Conservation (phyloP, 1,140 invertebrate species). For the Aculops lycopersici region DNA sequence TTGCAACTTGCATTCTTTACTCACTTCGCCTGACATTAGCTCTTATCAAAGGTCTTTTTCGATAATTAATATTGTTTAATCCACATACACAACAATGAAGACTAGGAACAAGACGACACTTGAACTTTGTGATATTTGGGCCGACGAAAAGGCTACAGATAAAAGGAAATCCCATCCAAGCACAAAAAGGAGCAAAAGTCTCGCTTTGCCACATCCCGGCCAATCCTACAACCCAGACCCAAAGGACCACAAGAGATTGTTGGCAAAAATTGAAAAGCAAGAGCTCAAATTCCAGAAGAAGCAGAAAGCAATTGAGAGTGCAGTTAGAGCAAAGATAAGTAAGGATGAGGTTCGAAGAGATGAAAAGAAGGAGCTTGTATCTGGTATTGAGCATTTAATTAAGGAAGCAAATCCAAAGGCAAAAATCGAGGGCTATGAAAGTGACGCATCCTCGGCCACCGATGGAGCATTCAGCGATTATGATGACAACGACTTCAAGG, state of each 20-base stretch:
- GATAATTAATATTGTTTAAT: too few species aligned
- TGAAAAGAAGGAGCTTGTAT: background rate
- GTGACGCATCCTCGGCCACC: background rate
- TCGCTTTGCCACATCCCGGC: background rate
- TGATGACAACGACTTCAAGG: background rate
- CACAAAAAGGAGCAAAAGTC: background rate
- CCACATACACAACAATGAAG: too few species aligned
- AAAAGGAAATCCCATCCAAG: background rate
- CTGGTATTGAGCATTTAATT: background rate
- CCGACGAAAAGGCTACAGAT: background rate
- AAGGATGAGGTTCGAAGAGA: background rate
- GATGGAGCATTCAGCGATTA: background rate
- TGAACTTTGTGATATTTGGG: conserved; percentile 1
- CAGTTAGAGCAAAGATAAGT: background rate
- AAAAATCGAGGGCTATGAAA: background rate
- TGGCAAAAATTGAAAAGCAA: background rate
- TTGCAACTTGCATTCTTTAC: too few species aligned
- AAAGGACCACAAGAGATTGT: background rate
- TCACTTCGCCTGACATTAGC: too few species aligned
- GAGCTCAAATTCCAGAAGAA: background rate
- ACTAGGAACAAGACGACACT: too few species aligned
- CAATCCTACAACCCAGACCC: background rate
- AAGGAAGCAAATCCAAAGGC: background rate
- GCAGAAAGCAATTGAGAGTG: background rate
- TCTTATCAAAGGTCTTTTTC: too few species aligned